phyloP scores from a whole-genome alignment of 1,140 invertebrate genomes.

The Drosophila nebulosa region DNA sequence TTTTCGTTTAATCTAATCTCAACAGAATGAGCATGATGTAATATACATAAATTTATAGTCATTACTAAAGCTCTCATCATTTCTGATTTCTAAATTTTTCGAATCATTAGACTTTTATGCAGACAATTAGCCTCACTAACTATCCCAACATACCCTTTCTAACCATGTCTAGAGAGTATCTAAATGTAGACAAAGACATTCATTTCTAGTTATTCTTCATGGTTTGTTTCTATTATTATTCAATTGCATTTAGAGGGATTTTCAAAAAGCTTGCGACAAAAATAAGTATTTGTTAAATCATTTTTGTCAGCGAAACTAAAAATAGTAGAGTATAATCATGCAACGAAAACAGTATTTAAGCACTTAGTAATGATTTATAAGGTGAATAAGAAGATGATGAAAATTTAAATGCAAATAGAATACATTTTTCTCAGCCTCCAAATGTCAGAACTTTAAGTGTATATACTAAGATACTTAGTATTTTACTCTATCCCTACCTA shows the following conservation, averaged over 20 bases:
- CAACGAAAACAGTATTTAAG: neutral
- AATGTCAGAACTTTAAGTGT: neutral
- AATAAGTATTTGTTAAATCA: neutral
- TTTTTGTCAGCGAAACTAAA: neutral
- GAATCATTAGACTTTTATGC: too few species aligned
- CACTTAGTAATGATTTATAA: neutral
- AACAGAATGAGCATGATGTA: too few species aligned
- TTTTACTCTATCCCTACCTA: neutral
- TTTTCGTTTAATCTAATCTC: too few species aligned
- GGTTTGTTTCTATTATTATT: neutral
- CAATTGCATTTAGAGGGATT: neutral
- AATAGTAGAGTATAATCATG: neutral
- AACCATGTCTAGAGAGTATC: neutral
- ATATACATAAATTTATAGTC: too few species aligned
- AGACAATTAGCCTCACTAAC: too few species aligned
- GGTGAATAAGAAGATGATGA: neutral
- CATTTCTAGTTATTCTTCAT: neutral
- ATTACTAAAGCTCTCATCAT: too few species aligned
- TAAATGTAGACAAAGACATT: neutral
- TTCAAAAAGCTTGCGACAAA: neutral
- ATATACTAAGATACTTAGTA: neutral
- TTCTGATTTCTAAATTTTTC: too few species aligned
- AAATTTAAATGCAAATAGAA: neutral
- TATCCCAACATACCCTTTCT: neutral
- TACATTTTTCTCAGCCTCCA: neutral